phyloP scores from a whole-genome alignment of 2,113 vertebrate species.

The Deroptyus accipitrinus region DNA sequence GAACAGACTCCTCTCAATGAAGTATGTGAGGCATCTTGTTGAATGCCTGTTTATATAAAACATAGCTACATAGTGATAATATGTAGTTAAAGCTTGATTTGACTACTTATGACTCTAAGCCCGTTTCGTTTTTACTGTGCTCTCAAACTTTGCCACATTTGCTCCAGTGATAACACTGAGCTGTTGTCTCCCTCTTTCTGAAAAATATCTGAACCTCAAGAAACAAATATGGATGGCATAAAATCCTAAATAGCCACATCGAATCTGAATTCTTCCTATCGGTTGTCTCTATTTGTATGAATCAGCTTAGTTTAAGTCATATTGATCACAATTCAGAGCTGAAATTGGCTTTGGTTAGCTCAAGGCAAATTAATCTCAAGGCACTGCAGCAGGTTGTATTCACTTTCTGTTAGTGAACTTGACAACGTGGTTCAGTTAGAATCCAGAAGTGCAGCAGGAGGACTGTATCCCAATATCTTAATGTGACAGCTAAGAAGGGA shows the following conservation, averaged over 20 bases:
- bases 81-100: background rate
- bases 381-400: background rate
- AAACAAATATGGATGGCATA: background rate
- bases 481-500: conserved; percentile 51
- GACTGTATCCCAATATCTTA: conserved; percentile 22
- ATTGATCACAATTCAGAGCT: conserved; percentile 14
- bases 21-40: background rate
- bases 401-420: background rate
- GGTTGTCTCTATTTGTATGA: background rate
- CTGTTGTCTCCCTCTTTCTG: background rate
- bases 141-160: background rate
- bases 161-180: background rate
- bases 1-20: background rate
- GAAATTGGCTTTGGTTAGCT: conserved; percentile 38
- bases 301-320: background rate
- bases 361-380: background rate
- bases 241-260: background rate
- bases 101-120: background rate
- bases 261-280: background rate
- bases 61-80: background rate
- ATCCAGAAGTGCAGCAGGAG: conserved; percentile 3
- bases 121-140: background rate
- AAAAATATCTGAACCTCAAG: background rate
- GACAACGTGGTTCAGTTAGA: background rate
- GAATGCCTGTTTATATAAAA: background rate